Conservation (phyloP, 1,140 invertebrate species). For the Drosophila persimilis region DNA sequence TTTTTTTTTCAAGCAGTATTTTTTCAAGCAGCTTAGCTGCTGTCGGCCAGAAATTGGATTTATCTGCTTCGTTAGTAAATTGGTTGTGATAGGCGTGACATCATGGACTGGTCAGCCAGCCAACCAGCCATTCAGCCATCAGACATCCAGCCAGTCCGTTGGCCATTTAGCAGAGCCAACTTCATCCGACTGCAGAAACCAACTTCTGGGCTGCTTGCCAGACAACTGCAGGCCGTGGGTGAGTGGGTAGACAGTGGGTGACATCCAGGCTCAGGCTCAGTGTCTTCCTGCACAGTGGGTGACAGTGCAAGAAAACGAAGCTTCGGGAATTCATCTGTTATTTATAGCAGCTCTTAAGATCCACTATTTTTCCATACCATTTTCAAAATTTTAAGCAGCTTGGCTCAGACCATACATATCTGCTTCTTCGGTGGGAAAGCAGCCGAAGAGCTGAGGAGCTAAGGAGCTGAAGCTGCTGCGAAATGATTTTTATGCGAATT, state of each 20-base stretch:
- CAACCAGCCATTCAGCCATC: neutral
- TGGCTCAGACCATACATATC: conserved; percentile 5
- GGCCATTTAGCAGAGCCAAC: conserved; percentile 24
- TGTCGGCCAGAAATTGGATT: conserved; percentile 76
- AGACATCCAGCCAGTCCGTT: neutral
- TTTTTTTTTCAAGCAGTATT: conserved; percentile 32
- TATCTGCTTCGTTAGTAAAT: conserved; percentile 82
- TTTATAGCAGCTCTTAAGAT: conserved; percentile 6
- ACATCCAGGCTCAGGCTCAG: conserved; percentile 17
- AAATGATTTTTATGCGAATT: conserved; percentile 80
- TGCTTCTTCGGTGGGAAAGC: no score
- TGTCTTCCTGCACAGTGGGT: conserved; percentile 21
- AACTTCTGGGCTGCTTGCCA: conserved; percentile 55
- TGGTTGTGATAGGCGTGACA: conserved; percentile 79
- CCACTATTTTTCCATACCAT: conserved; percentile 12
- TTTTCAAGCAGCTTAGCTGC: conserved; percentile 40
- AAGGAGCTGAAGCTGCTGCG: conserved; percentile 35
- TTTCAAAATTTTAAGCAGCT: conserved; percentile 68
- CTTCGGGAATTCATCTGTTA: neutral
- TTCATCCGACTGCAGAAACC: conserved; percentile 32
- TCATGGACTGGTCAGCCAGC: conserved; percentile 36
- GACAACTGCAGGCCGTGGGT: conserved; percentile 42
- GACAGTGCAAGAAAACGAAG: neutral
- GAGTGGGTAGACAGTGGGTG: conserved; percentile 33
- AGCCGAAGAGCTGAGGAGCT: conserved; percentile 4